A percentile compares a stretch with the other conserved stretches of the same genome.
Evolutionary conservation across 2,888 invertebrate species (phyloP).

Genomic region (Drosophila pseudotalamancana): DNA sequence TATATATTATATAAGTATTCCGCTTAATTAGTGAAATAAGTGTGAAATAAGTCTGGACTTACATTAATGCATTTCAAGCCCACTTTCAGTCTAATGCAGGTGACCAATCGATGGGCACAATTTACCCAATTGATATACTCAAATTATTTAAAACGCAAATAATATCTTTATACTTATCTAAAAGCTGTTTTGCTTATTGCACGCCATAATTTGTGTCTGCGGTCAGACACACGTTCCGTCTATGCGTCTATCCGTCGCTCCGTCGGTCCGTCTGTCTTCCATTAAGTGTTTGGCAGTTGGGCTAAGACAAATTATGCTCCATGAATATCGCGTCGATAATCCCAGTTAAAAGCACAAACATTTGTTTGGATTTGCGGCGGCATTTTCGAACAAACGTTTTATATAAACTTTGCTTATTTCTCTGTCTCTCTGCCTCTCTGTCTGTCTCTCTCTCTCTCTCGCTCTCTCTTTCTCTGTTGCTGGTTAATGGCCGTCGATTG

Average conservation of each 20-base stretch:
- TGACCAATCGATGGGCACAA: not conserved
- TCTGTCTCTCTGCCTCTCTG: constrained; percentile 11
- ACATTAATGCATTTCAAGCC: too few species aligned
- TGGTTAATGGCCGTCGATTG: constrained; percentile 72
- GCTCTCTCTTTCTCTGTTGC: constrained; percentile 24
- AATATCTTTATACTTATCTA: constrained; percentile 14
- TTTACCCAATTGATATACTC: not conserved
- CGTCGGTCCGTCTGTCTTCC: not conserved
- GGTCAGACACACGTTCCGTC: constrained; percentile 24
- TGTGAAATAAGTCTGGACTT: too few species aligned
- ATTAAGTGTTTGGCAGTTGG: constrained; percentile 15
- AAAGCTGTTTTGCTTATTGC: constrained; percentile 19
- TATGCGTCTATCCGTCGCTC: not conserved
- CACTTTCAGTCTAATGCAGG: too few species aligned
- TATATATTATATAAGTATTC: too few species aligned
- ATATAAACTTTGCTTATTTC: constrained; percentile 12
- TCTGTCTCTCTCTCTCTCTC: too few species aligned
- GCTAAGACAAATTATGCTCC: constrained; percentile 66
- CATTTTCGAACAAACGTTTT: constrained; percentile 47
- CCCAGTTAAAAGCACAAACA: constrained; percentile 75
- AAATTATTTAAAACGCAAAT: not conserved
- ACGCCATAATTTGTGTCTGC: constrained; percentile 19
- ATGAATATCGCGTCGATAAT: constrained; percentile 75
- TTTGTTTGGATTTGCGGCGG: constrained; percentile 70
- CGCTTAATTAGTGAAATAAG: too few species aligned